A percentile compares a stretch with the other conserved stretches of the same genome.
Conservation (phyloP, 2,888 invertebrate species). For the Arrhopalites spinosus region DNA sequence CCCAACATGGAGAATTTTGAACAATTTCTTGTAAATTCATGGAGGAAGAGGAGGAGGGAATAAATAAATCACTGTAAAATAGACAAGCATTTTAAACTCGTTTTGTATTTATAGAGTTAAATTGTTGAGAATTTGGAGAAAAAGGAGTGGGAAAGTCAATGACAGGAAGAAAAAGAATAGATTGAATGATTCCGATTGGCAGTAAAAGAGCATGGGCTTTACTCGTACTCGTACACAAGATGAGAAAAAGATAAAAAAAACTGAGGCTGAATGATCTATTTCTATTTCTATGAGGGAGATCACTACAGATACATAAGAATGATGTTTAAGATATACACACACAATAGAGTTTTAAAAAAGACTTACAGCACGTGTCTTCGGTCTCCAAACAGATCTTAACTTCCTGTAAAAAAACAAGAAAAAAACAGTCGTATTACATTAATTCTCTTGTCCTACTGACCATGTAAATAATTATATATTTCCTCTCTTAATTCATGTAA, state of each 20-base stretch:
- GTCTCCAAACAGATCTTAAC: constrained; percentile 56
- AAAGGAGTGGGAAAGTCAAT: neutral
- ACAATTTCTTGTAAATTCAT: too few relatives aligned
- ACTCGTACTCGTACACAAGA: too few relatives aligned
- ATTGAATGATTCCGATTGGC: neutral
- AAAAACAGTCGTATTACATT: neutral
- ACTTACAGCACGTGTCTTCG: constrained; percentile 55
- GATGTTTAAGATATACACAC: neutral
- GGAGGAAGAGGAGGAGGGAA: too few relatives aligned
- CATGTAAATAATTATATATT: neutral
- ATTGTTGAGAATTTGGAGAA: neutral
- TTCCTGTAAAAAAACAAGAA: constrained; percentile 48
- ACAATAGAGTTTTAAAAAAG: too few relatives aligned
- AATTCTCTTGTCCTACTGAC: neutral
- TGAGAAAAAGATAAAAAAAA: neutral
- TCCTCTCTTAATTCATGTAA: too few relatives aligned
- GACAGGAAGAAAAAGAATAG: neutral
- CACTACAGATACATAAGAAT: neutral
- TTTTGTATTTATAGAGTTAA: too few relatives aligned
- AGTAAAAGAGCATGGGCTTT: neutral
- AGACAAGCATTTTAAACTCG: too few relatives aligned
- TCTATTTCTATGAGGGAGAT: constrained; percentile 1
- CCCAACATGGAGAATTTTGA: too few relatives aligned
- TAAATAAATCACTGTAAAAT: too few relatives aligned
- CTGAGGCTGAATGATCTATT: neutral